Base-by-base conservation (phyloP, 2,113 vertebrate species). In the Thamnaconus septentrionalis region DNA sequence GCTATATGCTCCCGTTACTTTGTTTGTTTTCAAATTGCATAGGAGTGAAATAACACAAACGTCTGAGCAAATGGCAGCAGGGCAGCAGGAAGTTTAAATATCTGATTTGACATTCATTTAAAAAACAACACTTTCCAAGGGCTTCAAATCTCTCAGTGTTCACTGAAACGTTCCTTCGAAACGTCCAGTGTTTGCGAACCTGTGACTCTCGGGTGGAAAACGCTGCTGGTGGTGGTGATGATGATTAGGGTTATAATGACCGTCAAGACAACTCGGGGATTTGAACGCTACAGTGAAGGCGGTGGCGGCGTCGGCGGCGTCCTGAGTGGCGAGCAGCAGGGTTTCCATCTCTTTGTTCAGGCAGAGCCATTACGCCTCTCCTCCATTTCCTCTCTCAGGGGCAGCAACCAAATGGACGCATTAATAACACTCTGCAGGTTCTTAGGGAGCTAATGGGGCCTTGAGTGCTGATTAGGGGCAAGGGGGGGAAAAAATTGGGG, bases 391-490 rank as follows among this genome's bases (percentile, higher is more conserved):
- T 78, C 64, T 82, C 73, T 73, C 71, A 53, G 69, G 79, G 66
- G 69, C 75, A 64, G 71, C n/a, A 84, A 65, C 58, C 74, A 78
- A 85, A 87, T 88, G 84, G 79, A 82, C 47, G 68, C 83, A 88
- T 88, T 90, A 88, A 82, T 75, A 83, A 75, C 73, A 46, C 77
- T 67, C 70, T 46, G 53, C 74, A 69, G 64, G 75, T 31, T 83
- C 73, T 73, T 71, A 62, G 59, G 69, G 64, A 67, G 76, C 73
- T 89, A 83, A 87, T 85, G 85, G 70, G 4, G 68, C 78, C 71
- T 74, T 79, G 76, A 89, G 84, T 84, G 80, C 85, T 78, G 84
- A 84, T 85, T 81, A 85, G 59, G 57, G 70, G 55, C 58, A 47
- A 53, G 61, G 61, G 52, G 77, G 56, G 42, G 12, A 31, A 31